Evolutionary conservation across 2,113 vertebrate genomes (phyloP), one percentile per base, ranked within the genome.

Genomic region (Chaetops frenatus): DNA sequence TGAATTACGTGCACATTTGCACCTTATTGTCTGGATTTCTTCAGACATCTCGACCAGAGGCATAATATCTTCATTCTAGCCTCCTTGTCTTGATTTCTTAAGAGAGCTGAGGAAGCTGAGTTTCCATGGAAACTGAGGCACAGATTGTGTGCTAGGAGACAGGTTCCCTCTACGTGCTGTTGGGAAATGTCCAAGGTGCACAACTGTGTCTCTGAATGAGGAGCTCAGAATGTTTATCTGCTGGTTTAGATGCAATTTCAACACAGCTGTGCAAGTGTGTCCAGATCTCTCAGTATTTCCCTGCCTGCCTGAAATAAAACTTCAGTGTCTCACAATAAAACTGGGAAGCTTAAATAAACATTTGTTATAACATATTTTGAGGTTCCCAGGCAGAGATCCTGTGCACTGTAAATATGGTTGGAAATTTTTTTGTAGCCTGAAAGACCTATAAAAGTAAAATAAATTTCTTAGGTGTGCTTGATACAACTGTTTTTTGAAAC

Each of bases 91-190:
- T 56, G 15, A 22, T 81, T 95, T 80, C 76, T 83, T 70, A 47
- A 51, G 64, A 79, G 72, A 79, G 79, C 13, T 27, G 61, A 76
- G 77, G 74, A 12, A 77, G 67, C 23, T 58, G 74, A 76, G 94
- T 96, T 96, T 94, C 96, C 94, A 96, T 96, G 82, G 94, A 97
- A 97, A 97, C 96, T 95, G 95, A 97, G 95, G 94, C 96, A 94
- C 91, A 93, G 86, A 81, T 25, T 92, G 82, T 92, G 56, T 44
- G 67, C 90, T 78, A 54, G 76, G 82, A 96, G 88, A 71, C 67
- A 90, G 82, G 92, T 90, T 96, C 64, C 64, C 35, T 90, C 35
- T 83, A 58, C 5, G 27, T 77, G 50, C 60, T 77, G 14, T 47
- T 97, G 94, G 91, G 94, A 83, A n/a, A 36, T 44, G 76, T 93